A percentile compares a stretch with the other conserved stretches of the same genome.
These are phyloP conservation scores for Reticulitermes speratus DNA, from an alignment of 1,140 invertebrate species.

Conservation along the genomic window DNA sequence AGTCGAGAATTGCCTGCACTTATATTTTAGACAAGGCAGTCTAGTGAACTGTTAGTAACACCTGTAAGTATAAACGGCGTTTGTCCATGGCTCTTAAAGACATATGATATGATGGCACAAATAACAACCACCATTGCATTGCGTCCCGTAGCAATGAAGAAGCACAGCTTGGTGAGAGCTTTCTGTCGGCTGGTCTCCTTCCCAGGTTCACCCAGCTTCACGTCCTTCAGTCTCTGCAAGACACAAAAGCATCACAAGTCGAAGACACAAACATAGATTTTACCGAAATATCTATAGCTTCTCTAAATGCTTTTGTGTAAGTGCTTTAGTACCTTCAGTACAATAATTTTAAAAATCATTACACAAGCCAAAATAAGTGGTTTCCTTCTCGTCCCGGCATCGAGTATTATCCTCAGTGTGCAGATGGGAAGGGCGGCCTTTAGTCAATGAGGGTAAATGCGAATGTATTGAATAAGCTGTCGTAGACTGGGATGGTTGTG, in stretches of 20 bases:
- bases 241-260: not conserved
- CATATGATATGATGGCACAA: conserved; percentile 39
- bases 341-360: too few species aligned
- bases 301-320: not conserved
- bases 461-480: too few species aligned
- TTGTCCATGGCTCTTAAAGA: conserved; percentile 39
- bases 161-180: conserved; percentile 21
- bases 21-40: too few species aligned
- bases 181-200: conserved; percentile 12
- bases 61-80: conserved; percentile 44
- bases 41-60: conserved; percentile 24
- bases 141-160: conserved; percentile 36
- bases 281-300: not conserved
- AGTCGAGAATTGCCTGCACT: too few species aligned
- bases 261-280: not conserved
- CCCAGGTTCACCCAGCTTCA: conserved; percentile 46
- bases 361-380: too few species aligned
- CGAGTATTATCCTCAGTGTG: too few species aligned
- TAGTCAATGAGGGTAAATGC: too few species aligned
- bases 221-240: conserved; percentile 65
- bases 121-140: conserved; percentile 47
- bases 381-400: too few species aligned
- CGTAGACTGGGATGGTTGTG: too few species aligned
- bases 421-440: too few species aligned
- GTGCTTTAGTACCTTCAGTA: too few species aligned